phyloP scores from a whole-genome alignment of 2,888 invertebrate species.

The Lysandra coridon region DNA sequence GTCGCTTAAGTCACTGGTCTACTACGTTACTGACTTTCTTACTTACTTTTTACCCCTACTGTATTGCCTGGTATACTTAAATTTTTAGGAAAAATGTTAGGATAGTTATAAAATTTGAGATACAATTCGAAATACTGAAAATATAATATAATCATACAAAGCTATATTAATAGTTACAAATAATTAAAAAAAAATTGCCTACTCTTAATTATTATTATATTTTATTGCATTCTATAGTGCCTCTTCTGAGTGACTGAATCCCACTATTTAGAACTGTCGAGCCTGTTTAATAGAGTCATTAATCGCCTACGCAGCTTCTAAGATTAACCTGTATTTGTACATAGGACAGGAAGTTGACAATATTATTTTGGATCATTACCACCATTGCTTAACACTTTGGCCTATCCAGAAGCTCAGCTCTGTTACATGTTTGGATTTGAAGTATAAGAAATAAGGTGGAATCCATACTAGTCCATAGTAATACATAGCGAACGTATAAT shows the following conservation, averaged over 20 bases:
- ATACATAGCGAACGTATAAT: not conserved
- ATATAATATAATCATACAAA: too few species aligned
- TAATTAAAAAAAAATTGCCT: too few species aligned
- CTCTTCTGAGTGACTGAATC: not conserved
- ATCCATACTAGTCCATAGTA: not conserved
- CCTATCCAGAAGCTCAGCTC: conserved; percentile 10
- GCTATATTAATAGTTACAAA: too few species aligned
- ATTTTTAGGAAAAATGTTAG: too few species aligned
- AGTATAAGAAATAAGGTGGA: not conserved
- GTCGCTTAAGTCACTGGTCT: conserved; percentile 43
- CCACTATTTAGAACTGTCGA: not conserved
- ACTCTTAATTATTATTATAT: not conserved
- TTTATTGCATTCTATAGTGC: not conserved
- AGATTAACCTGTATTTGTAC: conserved; percentile 21
- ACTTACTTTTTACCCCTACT: not conserved
- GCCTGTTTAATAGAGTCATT: not conserved
- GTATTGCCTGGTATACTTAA: too few species aligned
- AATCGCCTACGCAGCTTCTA: not conserved
- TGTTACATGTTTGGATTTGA: conserved; percentile 28
- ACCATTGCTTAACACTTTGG: conserved; percentile 21
- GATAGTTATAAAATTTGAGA: too few species aligned
- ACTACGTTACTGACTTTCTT: not conserved
- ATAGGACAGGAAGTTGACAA: not conserved
- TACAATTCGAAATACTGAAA: too few species aligned
- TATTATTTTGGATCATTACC: conserved; percentile 24